A percentile compares a stretch with the other conserved stretches of the same genome.
phyloP scores from a whole-genome alignment of 2,888 invertebrate genomes.

The Magallana nippona region DNA sequence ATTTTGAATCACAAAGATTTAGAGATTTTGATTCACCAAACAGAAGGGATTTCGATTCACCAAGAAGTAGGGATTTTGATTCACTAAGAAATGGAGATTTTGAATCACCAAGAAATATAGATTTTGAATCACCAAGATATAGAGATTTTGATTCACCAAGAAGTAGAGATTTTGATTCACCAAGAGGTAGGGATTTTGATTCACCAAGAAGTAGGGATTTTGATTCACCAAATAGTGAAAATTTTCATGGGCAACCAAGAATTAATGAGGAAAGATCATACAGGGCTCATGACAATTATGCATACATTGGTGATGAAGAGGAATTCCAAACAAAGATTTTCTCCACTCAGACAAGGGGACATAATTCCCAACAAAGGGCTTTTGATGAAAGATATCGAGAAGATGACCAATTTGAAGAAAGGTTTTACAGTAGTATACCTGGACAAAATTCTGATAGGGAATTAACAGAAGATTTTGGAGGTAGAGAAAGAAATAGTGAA shows the following conservation, averaged over 20 bases:
- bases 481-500: neutral
- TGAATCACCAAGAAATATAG: neutral
- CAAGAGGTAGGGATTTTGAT: neutral
- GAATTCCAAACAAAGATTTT: neutral
- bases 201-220: neutral
- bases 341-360: neutral
- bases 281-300: neutral
- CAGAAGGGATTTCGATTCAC: no score
- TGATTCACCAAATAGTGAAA: neutral
- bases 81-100: neutral
- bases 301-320: neutral
- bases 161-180: neutral
- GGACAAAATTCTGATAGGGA: neutral
- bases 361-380: neutral
- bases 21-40: no score
- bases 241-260: neutral
- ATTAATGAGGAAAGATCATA: neutral
- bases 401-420: neutral
- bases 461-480: neutral
- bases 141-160: neutral
- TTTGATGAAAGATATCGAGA: neutral
- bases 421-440: neutral
- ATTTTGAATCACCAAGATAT: neutral
- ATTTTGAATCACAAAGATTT: constrained; percentile 19
- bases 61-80: neutral